Percentiles rank a stretch among this genome's conserved stretches.
Evolutionary conservation across 2,113 vertebrate species (phyloP).

Genomic region (Platichthys stellatus): DNA sequence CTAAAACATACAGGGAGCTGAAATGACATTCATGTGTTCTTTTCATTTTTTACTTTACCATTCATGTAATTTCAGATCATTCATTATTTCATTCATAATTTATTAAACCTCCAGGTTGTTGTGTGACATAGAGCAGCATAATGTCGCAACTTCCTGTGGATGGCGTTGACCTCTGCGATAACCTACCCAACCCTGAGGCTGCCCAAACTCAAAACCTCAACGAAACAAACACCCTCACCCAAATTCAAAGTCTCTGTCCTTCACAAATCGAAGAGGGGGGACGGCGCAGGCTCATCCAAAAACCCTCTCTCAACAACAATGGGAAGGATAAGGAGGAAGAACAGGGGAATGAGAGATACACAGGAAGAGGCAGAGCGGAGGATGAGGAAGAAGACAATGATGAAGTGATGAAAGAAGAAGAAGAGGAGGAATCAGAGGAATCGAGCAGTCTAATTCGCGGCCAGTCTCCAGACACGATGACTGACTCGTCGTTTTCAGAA

Average conservation of each 20-base stretch:
- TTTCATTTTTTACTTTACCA: background rate
- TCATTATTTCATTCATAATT: background rate
- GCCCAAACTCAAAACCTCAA: constrained; percentile 67
- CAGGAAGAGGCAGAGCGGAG: constrained; percentile 28
- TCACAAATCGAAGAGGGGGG: constrained; percentile 51
- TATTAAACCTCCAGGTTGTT: constrained; percentile 58
- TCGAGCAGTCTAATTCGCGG: constrained; percentile 64
- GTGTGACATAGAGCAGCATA: constrained; percentile 61
- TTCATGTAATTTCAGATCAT: background rate
- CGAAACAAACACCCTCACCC: constrained; percentile 36
- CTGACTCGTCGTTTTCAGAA: constrained; percentile 79
- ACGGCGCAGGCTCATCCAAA: constrained; percentile 26
- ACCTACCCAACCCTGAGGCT: constrained; percentile 42
- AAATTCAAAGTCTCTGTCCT: constrained; percentile 55
- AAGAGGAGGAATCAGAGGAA: constrained; percentile 68
- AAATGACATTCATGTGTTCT: background rate
- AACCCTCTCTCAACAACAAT: constrained; percentile 56
- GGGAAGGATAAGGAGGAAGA: constrained; percentile 35
- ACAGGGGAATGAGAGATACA: constrained; percentile 12
- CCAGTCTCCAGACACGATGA: constrained; percentile 75
- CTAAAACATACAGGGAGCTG: background rate
- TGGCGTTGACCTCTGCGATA: constrained; percentile 62
- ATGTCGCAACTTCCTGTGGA: constrained; percentile 59
- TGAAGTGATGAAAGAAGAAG: constrained; percentile 70
- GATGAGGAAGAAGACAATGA: constrained; percentile 69